Evolutionary conservation across 2,888 invertebrate species (phyloP), one percentile per base, ranked within the genome.

Genomic region (Siphlonurus alternatus): DNA sequence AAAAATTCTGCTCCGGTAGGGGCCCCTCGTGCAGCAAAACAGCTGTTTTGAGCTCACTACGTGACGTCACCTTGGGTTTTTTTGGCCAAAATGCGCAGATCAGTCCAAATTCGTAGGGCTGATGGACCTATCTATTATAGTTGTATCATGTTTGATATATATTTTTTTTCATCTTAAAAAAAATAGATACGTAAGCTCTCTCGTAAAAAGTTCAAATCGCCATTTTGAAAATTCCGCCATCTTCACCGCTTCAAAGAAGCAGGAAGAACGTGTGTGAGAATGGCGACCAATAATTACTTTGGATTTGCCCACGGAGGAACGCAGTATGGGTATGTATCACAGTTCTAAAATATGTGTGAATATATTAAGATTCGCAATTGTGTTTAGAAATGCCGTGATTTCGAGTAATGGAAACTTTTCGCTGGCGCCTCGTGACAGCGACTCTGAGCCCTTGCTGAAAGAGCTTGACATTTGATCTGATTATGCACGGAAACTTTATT

Each of bases 281-380:
- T 89, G 89, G 89, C 89, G 79, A 86, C 91, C 78, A 93, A 93
- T 82, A 93, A 93, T 83, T 93, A 93, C 83, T 92, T 92, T 78
- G 92, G 92, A 76, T 93, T 93, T 83, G 89, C 91, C 74, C 92
- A 93, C 78, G 89, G 91, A 74, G 91, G 92, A 77, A 90, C 92
- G 74, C 93, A 93, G 82, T 92, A 92, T 77, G 89, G 88, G 88
- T 89, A 80, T 83, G 86, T 79, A 70, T 68, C 68, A 67, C 69
- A 18, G 24, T 15, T 23, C 2, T 25, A 10, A 23, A 56, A 10
- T 20, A 1, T 54, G 5, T n/a, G 1, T 18, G 53, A 22, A 1
- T n/a, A 24, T 2, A 5, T 51, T 51, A 51, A 51, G 10, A 10
- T 51, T 51, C n/a, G 53, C 53, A 51, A 10, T 51, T 51, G 53